Evolutionary conservation across 2,113 vertebrate species (phyloP), one percentile per base, ranked within the genome.

Genomic region (Mobula hypostoma): DNA sequence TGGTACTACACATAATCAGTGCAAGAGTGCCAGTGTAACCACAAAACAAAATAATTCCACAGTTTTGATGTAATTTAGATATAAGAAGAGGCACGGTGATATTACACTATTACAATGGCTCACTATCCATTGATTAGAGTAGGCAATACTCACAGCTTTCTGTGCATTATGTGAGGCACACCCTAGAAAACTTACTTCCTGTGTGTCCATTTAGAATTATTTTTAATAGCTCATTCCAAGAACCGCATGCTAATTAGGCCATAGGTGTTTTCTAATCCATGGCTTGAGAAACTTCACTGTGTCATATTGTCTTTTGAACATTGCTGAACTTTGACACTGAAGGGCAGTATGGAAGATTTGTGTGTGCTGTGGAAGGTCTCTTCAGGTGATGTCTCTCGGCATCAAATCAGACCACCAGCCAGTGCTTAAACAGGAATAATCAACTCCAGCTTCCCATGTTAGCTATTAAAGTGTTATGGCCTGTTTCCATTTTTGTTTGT

Each of bases 361-460:
- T 66, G 14, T 19, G 58, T 63, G 63, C 66, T 66, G 58, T 32
- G 29, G 29, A 66, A 61, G 58, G 40, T 90, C 66, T 68, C 29
- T 66, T 90, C 85, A 90, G 85, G 85, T 90, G 61, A 17, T n/a
- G 85, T 90, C 85, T 32, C 29, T n/a, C 14, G 29, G 9, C 61
- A 19, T 12, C 40, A 61, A 90, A 29, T 15, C 15, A n/a, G 61
- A 68, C 85, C 61, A 90, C 29, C 85, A 88, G 85, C 27, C 85
- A 70, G 48, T 87, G 9, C 58, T 63, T 15, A 68, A 32, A 19
- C 61, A 66, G 12, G 61, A 21, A 74, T 32, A 90, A 90, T 90
- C 85, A 90, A 90, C 85, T 90, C 85, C 85, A 90, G 85, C 85
- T 90, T 90, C 85, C 85, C 85, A 90, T 17, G n/a, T 90, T 32